Conservation (phyloP, 2,888 invertebrate genomes). For the Ceramica pisi region DNA sequence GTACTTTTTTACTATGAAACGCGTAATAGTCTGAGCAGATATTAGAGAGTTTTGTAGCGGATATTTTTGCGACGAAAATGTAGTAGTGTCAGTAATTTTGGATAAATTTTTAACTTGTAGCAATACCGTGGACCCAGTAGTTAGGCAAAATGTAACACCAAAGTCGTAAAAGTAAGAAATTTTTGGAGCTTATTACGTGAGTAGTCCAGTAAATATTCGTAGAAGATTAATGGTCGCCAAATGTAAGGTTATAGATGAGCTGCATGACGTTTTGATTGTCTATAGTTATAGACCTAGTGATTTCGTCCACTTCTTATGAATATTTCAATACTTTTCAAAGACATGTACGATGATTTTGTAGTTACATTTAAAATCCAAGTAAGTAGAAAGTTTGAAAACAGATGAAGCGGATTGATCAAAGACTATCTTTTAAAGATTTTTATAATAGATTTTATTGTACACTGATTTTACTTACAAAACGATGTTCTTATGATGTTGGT, state of each 20-base stretch:
- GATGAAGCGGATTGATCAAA: constrained; percentile 15
- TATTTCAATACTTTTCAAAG: constrained; percentile 55
- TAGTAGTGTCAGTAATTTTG: constrained; percentile 89
- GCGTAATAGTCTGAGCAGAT: constrained; percentile 80
- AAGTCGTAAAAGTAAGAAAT: constrained; percentile 82
- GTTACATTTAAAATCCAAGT: constrained; percentile 23
- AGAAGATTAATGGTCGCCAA: constrained; percentile 63
- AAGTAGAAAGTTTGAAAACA: constrained; percentile 8
- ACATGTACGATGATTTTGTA: constrained; percentile 43
- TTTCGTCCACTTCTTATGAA: constrained; percentile 82
- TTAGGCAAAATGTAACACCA: constrained; percentile 87
- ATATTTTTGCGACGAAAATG: constrained; percentile 86
- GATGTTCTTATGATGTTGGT: constrained; percentile 37
- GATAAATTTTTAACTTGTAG: constrained; percentile 84
- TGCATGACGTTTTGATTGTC: constrained; percentile 71
- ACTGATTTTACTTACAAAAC: constrained; percentile 16
- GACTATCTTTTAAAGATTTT: constrained; percentile 27
- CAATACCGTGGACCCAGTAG: constrained; percentile 86
- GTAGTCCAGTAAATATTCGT: constrained; percentile 71
- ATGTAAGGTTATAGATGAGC: constrained; percentile 64
- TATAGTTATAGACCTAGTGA: constrained; percentile 78
- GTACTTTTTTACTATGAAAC: constrained; percentile 72
- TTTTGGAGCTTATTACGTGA: constrained; percentile 84
- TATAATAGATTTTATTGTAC: constrained; percentile 38
- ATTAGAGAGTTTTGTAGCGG: constrained; percentile 83